A percentile compares a stretch with the other conserved stretches of the same genome.
Conservation (phyloP, 1,140 invertebrate species). For the Drosophila watanabei region DNA sequence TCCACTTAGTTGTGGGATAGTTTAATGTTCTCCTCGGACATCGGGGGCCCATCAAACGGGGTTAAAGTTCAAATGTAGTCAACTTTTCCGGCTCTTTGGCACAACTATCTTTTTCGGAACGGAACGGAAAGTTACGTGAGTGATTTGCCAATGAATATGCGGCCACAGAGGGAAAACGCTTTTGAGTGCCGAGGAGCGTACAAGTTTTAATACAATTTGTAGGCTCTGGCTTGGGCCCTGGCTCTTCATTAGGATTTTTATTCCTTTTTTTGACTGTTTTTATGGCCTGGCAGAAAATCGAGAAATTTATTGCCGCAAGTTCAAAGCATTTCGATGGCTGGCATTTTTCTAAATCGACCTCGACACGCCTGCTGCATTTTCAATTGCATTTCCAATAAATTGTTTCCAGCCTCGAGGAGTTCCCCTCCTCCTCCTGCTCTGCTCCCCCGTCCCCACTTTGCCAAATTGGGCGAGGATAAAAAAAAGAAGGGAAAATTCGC, state of each 20-base stretch:
- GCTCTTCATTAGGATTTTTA: conserved; percentile 67
- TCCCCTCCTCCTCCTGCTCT: conserved; percentile 1
- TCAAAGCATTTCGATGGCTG: conserved; percentile 59
- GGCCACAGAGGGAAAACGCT: conserved; percentile 28
- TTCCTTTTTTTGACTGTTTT: conserved; percentile 38
- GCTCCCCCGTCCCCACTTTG: not conserved
- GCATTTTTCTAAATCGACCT: conserved; percentile 50
- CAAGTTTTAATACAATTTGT: conserved; percentile 69
- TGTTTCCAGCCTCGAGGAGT: conserved; percentile 50
- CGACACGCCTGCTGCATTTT: conserved; percentile 70
- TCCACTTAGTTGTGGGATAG: conserved; percentile 46
- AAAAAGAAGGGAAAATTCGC: conserved; percentile 22
- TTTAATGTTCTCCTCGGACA: conserved; percentile 43
- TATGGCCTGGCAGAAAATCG: conserved; percentile 53
- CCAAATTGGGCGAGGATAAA: conserved; percentile 43
- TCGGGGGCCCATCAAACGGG: conserved; percentile 13
- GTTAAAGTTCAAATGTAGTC: conserved; percentile 42
- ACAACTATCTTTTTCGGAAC: conserved; percentile 38
- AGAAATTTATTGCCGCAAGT: conserved; percentile 78
- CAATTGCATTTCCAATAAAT: conserved; percentile 73
- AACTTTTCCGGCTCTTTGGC: conserved; percentile 30
- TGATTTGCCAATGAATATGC: conserved; percentile 71
- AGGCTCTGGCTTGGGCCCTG: conserved; percentile 40
- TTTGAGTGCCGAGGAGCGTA: conserved; percentile 25
- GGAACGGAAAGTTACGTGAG: conserved; percentile 55